Base-by-base conservation (phyloP, 1,140 invertebrate genomes). In the Cylas formicarius region DNA sequence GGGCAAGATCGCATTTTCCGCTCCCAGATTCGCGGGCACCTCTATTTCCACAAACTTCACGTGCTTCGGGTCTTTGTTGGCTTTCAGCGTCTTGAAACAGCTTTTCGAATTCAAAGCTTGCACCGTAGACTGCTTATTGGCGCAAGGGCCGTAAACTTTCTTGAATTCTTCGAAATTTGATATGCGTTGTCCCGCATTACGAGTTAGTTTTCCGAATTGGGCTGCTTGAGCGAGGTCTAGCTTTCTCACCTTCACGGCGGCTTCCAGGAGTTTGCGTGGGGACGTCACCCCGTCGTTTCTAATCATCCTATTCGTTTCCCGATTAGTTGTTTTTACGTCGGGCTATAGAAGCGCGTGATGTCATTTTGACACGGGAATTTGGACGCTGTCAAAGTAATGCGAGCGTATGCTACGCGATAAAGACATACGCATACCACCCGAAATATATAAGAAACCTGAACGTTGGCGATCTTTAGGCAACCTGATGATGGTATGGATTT, bases 341-440 rank as follows among this genome's bases (percentile, higher is more conserved):
- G 5, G 13, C 13, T 36, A 26, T 42, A 13, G 17, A 20, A 24
- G 38, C 23, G 37, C 23, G 24, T 13, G 43, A 26, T 48, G 39
- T 37, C 46, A 42, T 48, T 36, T 32, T 48, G 46, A 48, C 32
- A 48, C 33, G 24, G 26, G 29, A 47, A 42, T 48, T 48, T 48
- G 36, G 36, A 13, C 4, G 2, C 13, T 22, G 22, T 27, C 4
- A 19, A 4, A 8, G 2, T n/a, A 9, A 6, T 39, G 20, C 18
- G 9, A 11, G 29, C 8, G 9, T n/a, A n/a, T n/a, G 4, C 7
- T 16, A 39, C 6, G 10, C 6, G n/a, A 8, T 27, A 13, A 16
- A 11, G 10, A 27, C 26, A 6, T 22, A 19, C n/a, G 16, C 11
- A 6, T 7, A n/a, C n/a, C n/a, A n/a, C n/a, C n/a, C n/a, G n/a